phyloP scores from a whole-genome alignment of 2,797 vertebrate genomes.

The Caiman crocodilus region DNA sequence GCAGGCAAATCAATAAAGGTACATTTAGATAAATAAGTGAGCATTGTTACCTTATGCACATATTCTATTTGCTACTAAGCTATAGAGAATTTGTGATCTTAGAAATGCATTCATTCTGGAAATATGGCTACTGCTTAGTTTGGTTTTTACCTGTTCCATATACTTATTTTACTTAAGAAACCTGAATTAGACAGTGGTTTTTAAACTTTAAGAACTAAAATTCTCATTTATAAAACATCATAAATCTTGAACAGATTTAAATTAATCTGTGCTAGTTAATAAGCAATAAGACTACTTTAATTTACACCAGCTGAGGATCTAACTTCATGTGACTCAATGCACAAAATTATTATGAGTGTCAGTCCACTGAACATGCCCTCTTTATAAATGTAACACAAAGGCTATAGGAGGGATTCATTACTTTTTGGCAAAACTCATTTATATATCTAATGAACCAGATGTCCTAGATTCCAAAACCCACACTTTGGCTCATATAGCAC shows the following conservation, averaged over 20 bases:
- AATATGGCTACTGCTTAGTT: neutral
- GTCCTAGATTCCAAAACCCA: neutral
- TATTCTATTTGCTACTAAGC: neutral
- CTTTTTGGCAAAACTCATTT: constrained; percentile 43
- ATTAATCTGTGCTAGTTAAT: neutral
- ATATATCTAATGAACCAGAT: constrained; percentile 5
- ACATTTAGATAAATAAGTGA: constrained; percentile 1
- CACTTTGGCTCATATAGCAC: neutral
- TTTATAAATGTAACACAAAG: neutral
- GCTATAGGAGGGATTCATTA: neutral
- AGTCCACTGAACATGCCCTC: neutral
- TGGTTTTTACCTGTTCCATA: neutral
- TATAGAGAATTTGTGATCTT: neutral
- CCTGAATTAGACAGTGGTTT: neutral
- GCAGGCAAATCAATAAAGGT: constrained; percentile 33
- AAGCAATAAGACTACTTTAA: neutral
- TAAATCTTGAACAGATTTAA: neutral
- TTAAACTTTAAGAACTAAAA: neutral
- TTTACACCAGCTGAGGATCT: fast-evolving
- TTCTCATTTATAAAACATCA: neutral
- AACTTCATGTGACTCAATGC: neutral
- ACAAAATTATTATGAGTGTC: neutral
- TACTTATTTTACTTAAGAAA: neutral
- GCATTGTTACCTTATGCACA: neutral
- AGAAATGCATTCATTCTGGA: neutral